Evolutionary conservation across 2,113 vertebrate species (phyloP), one percentile per base, ranked within the genome.

Genomic region (Anoplopoma fimbria): DNA sequence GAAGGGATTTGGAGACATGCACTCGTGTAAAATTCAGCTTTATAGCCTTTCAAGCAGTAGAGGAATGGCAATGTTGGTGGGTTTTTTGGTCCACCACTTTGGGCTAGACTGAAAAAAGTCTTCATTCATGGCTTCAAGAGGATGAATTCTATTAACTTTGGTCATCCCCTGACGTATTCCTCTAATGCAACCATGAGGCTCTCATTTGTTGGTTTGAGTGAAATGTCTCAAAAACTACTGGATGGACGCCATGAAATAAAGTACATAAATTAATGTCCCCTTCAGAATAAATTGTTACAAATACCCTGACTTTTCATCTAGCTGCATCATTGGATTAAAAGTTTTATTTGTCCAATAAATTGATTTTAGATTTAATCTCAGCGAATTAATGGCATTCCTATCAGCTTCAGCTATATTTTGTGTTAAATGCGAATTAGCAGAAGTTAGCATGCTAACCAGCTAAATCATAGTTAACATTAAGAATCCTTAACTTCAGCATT

Each of bases 1-100:
- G 47, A 63, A 34, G 36, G 47, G 69, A 73, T 83, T 42, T 36
- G 25, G 33, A 73, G 57, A 63, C 47, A 40, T 36, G 33, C 27
- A 6, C 17, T 42, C 57, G 42, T 45, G n/a, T n/a, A n/a, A 38
- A 38, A 9, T 45, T 45, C 42, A 57, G 34, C 42, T 12, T 33
- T 69, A 2, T 36, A 69, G 47, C 15, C 45, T 33, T 49, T 27
- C 21, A 1, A 53, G 21, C 21, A 6, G 14, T 8, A 25, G 10
- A 27, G 51, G 13, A 25, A 38, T 27, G 21, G 42, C 31, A 53
- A 29, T 49, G 67, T 47, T 34, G 33, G 4, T 23, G 21, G 31
- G 19, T 61, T 61, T 9, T 10, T 57, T 14, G 12, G 55, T 57
- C 55, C 17, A 27, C 55, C 55, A 27, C 25, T 57, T 19, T 40